Conservation (phyloP, 1,140 invertebrate genomes). For the Glossosoma conforme region DNA sequence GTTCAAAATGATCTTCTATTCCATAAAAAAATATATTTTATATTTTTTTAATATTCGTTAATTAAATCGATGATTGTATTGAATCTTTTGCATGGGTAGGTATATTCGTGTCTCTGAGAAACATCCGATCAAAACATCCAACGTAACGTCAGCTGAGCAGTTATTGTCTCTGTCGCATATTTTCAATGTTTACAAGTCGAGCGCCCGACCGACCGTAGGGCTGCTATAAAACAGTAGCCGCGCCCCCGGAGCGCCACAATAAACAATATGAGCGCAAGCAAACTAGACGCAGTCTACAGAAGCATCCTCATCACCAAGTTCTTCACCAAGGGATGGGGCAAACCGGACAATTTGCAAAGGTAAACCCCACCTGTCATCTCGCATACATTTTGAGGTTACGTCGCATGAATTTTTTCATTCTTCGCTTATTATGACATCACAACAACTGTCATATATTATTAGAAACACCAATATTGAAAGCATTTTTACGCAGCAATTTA, state of each 20-base stretch:
- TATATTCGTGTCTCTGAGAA: slow-evolving; percentile 12
- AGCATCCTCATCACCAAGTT: slow-evolving; percentile 87
- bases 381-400: no score
- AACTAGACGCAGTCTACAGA: slow-evolving; percentile 84
- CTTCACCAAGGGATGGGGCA: slow-evolving; percentile 96
- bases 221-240: slow-evolving; percentile 19
- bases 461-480: no score
- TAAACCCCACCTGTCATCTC: slow-evolving; percentile 37
- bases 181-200: slow-evolving; percentile 22
- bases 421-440: slow-evolving; percentile 10
- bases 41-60: neutral
- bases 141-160: neutral
- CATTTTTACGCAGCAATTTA: no score
- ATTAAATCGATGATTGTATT: neutral
- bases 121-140: slow-evolving; percentile 11
- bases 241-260: slow-evolving; percentile 3
- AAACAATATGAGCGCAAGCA: slow-evolving; percentile 64
- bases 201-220: slow-evolving; percentile 4
- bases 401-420: no score
- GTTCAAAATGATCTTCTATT: no score
- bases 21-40: no score
- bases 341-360: slow-evolving; percentile 86
- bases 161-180: slow-evolving; percentile 4
- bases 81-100: neutral
- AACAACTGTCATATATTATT: no score